A percentile compares a stretch with the other conserved stretches of the same genome.
Conservation (phyloP, 2,797 vertebrate species). For the Glyptemys insculpta region DNA sequence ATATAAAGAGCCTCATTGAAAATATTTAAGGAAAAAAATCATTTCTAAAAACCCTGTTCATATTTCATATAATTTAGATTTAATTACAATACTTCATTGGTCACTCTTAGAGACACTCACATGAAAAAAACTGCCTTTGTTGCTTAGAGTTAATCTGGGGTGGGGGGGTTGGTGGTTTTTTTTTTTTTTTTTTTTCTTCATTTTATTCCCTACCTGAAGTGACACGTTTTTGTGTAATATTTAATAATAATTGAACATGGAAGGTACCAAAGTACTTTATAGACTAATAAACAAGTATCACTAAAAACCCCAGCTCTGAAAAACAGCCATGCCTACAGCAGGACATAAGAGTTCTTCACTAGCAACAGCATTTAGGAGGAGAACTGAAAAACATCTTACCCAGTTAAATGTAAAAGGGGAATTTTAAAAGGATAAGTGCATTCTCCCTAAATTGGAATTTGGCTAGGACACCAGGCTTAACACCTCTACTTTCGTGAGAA, state of each 20-base stretch:
- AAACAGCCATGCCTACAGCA: background rate
- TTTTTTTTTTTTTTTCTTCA: background rate
- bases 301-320: background rate
- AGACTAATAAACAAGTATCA: background rate
- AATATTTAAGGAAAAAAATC: background rate
- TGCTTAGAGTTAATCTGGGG: background rate
- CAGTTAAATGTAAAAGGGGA: background rate
- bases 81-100: background rate
- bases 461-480: background rate
- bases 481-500: background rate
- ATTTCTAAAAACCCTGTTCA: accelerated
- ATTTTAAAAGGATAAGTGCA: background rate
- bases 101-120: background rate
- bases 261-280: slow-evolving; percentile 1
- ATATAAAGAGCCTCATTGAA: background rate
- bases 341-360: background rate
- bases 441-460: background rate
- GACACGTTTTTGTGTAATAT: background rate
- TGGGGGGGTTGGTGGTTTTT: too few species aligned
- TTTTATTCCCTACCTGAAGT: background rate
- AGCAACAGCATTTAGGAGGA: background rate
- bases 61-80: background rate
- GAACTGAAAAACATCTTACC: background rate
- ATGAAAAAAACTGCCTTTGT: background rate
- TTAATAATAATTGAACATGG: background rate